Evolutionary conservation across 92 coral and sea anemone species (phyloP).

Genomic region (Heteractis magnifica): DNA sequence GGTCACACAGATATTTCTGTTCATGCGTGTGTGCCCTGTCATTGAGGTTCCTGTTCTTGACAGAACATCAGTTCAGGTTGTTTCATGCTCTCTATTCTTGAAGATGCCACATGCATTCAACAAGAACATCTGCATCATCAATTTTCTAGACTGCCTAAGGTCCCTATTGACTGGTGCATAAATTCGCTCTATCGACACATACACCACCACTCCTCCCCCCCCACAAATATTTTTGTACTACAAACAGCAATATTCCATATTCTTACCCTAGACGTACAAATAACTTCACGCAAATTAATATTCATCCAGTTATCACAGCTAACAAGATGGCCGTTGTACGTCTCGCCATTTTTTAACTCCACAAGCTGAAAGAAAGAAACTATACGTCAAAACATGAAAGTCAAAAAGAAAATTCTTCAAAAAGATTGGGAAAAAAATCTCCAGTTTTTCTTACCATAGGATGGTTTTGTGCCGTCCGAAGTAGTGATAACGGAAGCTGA

Average conservation of each 20-base stretch:
- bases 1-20: too few relatives aligned
- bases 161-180: too few relatives aligned
- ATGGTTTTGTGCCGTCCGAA: constrained; percentile 98
- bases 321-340: constrained; percentile 97
- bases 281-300: constrained; percentile 93
- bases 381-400: too few relatives aligned
- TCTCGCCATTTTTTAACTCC: constrained; percentile 97
- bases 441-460: constrained; percentile 73
- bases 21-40: too few relatives aligned
- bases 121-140: too few relatives aligned
- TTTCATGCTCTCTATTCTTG: too few relatives aligned
- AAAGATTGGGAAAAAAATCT: neutral
- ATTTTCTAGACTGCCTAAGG: neutral
- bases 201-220: neutral
- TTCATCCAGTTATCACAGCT: constrained; percentile 99
- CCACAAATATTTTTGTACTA: neutral
- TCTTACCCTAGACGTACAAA: constrained; percentile 96
- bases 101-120: too few relatives aligned
- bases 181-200: neutral
- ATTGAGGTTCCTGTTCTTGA: too few relatives aligned
- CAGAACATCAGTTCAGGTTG: too few relatives aligned
- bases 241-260: constrained; percentile 10
- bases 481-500: constrained; percentile 94
- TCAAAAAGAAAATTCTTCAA: neutral
- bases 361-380: constrained; percentile 64